Evolutionary conservation across 2,113 vertebrate genomes (phyloP), one percentile per base, ranked within the genome.

Genomic region (Plectropomus leopardus): DNA sequence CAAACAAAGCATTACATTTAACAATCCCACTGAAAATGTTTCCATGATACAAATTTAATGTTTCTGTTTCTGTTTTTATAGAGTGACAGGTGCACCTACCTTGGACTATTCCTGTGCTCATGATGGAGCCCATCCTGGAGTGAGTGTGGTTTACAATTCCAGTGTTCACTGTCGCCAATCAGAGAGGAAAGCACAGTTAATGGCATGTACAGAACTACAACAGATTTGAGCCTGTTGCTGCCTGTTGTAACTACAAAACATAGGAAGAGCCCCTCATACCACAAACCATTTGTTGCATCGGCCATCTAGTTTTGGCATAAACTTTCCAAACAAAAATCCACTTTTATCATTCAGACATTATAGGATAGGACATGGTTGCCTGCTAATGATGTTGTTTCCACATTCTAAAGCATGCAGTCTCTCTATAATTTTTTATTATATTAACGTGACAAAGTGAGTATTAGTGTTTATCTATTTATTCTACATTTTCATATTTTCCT

Each of bases 121-220:
- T 98, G 92, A 98, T 98, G 90, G 97, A 98, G 93, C 97, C 97
- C 96, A 97, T 97, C 95, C 97, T 95, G 90, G 97, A 98, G 96
- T 97, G 97, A 82, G 97, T 98, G 93, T 97, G 97, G 93, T 98
- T 98, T 93, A 98, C 97, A 85, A 98, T 97, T 86, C 97, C 97
- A 4, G 97, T 96, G 95, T 97, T 98, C 92, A 97, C 97, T 98
- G 94, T 34, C 58, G 76, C 13, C 68, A 89, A 45, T 42, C 54
- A 61, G 68, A 82, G 53, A 70, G 28, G 47, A 77, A 17, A 80
- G 24, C 30, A 42, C 36, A 26, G 40, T 84, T 40, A 82, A 57
- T 47, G 21, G 67, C 21, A 16, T 4, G 23, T 23, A 21, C 14
- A 65, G 16, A 23, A 47, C 21, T 28, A 5, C 7, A 16, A 30